Percentiles rank a stretch among this genome's conserved stretches.
phyloP scores from a whole-genome alignment of 2,888 invertebrate species.

The Venusia cambrica region DNA sequence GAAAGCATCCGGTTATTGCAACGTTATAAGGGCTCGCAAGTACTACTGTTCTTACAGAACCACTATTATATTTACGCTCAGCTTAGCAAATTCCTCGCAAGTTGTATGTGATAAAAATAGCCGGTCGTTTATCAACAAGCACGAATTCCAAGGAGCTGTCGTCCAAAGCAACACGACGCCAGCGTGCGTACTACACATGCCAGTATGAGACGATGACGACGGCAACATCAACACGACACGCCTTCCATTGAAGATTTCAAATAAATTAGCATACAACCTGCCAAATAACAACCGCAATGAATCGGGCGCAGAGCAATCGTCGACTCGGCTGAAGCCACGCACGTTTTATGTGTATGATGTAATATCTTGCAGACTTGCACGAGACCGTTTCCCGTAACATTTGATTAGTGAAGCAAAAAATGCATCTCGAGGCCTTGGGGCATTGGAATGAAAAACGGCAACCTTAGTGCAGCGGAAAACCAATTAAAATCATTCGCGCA shows the following conservation, averaged over 20 bases:
- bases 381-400: slow-evolving; percentile 58
- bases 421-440: slow-evolving; percentile 24
- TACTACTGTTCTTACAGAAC: no score
- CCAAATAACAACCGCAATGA: slow-evolving; percentile 48
- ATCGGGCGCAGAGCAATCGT: slow-evolving; percentile 29
- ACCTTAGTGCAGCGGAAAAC: slow-evolving; percentile 10
- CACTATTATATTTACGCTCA: slow-evolving; percentile 1
- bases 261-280: slow-evolving; percentile 35
- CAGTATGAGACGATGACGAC: slow-evolving; percentile 25
- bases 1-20: no score
- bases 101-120: slow-evolving; percentile 27
- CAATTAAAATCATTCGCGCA: slow-evolving; percentile 3
- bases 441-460: slow-evolving; percentile 21
- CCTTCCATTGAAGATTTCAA: slow-evolving; percentile 51
- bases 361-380: slow-evolving; percentile 61
- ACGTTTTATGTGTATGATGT: slow-evolving; percentile 59
- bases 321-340: slow-evolving; percentile 32
- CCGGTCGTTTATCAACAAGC: slow-evolving; percentile 37
- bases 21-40: no score
- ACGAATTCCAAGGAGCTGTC: slow-evolving; percentile 50
- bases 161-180: slow-evolving; percentile 44
- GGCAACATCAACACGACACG: slow-evolving; percentile 38
- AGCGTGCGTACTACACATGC: slow-evolving; percentile 33
- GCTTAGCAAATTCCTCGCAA: no score
- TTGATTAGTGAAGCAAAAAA: slow-evolving; percentile 41